Conservation (phyloP, 1,140 invertebrate species). For the Cardiocondyla obscurior region DNA sequence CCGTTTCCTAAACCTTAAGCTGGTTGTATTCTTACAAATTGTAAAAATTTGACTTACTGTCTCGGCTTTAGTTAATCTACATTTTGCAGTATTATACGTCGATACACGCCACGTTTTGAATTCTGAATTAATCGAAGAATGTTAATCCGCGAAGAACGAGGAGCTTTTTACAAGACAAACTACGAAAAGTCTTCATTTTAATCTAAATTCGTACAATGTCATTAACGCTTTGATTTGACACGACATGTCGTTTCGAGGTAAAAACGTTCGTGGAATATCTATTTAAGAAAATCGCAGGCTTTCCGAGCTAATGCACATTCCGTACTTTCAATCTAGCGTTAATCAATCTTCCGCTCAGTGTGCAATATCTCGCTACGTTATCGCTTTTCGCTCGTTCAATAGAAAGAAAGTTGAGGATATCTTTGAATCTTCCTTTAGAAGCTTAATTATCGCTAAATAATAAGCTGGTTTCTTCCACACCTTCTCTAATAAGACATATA, state of each 20-base stretch:
- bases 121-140: neutral
- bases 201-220: neutral
- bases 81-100: neutral
- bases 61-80: neutral
- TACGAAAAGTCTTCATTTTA: neutral
- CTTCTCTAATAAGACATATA: constrained; percentile 51
- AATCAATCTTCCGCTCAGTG: constrained; percentile 63
- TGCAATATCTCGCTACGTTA: constrained; percentile 47
- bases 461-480: constrained; percentile 34
- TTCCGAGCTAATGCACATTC: constrained; percentile 5
- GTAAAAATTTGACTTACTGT: neutral
- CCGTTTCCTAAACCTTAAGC: neutral
- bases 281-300: constrained; percentile 3
- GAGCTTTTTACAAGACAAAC: neutral
- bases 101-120: neutral
- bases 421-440: constrained; percentile 38
- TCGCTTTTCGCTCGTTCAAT: constrained; percentile 48
- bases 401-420: constrained; percentile 48
- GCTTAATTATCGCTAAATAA: constrained; percentile 75
- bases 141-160: neutral
- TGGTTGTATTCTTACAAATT: neutral
- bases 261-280: neutral
- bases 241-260: neutral
- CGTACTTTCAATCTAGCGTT: constrained; percentile 19
- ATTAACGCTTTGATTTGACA: neutral